Base-by-base conservation (phyloP, 2,888 invertebrate species). In the Therioaphis trifolii region DNA sequence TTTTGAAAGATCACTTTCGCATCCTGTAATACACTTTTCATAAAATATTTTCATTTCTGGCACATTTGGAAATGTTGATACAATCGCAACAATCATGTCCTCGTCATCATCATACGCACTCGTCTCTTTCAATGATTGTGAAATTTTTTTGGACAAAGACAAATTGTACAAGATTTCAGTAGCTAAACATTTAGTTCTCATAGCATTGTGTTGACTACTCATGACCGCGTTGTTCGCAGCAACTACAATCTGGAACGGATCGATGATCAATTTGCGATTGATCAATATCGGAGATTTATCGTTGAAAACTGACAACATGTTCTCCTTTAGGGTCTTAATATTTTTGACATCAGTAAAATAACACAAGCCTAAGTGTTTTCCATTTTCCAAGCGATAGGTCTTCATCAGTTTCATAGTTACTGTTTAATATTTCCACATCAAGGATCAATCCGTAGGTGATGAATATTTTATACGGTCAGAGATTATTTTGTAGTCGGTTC, bases 141-240 rank as follows among this genome's bases (percentile, higher is more conserved):
- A 90, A 85, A 94, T 94, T 86, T 93, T 93, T 87, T 92, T 93
- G 0, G 93, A 91, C 1, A 91, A 88, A 0, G 93, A 93, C 84
- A 94, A 89, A 88, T 92, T 93, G 87, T 91, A 94, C 24, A 94
- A 87, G 72, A 93, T 90, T 88, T 94, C 94, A 0, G 93, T 91
- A 87, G 90, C 92, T 0, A 93, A 87, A 12, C 90, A 91, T 87
- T 91, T 91, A 0, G 94, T 94, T 0, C 91, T 91, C 87, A 92
- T 88, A 52, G 88, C 88, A 15, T 88, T 88, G 1, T 87, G 87
- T 86, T 90, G 91, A 74, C 90, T 89, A 1, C 91, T 89, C 0
- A 91, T 86, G 0, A 90, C 89, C 3, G 94, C 93, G 87, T 91
- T 92, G 87, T 94, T 94, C 0, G 93, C 92, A 0, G 94, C 93